These are phyloP conservation scores for Hoplias malabaricus DNA, from an alignment of 2,113 vertebrate genomes.

Conservation along the genomic window DNA sequence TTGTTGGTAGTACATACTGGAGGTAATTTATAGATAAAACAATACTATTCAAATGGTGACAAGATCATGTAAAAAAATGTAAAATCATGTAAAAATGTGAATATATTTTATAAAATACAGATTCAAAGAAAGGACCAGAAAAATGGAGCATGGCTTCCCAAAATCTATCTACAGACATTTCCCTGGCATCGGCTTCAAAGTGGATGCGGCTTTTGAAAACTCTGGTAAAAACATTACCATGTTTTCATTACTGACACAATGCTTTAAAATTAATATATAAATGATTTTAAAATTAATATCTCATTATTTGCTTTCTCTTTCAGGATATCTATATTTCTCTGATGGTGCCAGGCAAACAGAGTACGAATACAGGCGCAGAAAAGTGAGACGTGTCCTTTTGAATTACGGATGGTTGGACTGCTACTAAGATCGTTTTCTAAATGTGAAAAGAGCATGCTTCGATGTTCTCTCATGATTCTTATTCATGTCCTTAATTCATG, in stretches of 20 bases:
- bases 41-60: not conserved
- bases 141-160: slow-evolving; percentile 64
- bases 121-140: slow-evolving; percentile 59
- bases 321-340: slow-evolving; percentile 72
- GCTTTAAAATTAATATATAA: too few species aligned
- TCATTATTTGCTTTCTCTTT: not conserved
- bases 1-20: slow-evolving; percentile 62
- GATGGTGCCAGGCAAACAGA: slow-evolving; percentile 65
- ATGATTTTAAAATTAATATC: not conserved
- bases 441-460: too few species aligned
- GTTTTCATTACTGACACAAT: too few species aligned
- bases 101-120: slow-evolving; percentile 44
- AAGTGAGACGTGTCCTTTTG: slow-evolving; percentile 43
- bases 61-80: not conserved
- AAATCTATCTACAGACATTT: slow-evolving; percentile 52
- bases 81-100: not conserved
- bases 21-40: slow-evolving; percentile 58
- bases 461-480: too few species aligned
- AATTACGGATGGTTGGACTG: slow-evolving; percentile 71
- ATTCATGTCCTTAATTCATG: too few species aligned
- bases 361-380: slow-evolving; percentile 58
- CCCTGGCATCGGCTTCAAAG: slow-evolving; percentile 58
- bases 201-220: slow-evolving; percentile 69
- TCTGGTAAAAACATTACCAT: not conserved
- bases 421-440: too few species aligned